Evolutionary conservation across 2,888 invertebrate species (phyloP).

Genomic region (Drosophila gaucha): DNA sequence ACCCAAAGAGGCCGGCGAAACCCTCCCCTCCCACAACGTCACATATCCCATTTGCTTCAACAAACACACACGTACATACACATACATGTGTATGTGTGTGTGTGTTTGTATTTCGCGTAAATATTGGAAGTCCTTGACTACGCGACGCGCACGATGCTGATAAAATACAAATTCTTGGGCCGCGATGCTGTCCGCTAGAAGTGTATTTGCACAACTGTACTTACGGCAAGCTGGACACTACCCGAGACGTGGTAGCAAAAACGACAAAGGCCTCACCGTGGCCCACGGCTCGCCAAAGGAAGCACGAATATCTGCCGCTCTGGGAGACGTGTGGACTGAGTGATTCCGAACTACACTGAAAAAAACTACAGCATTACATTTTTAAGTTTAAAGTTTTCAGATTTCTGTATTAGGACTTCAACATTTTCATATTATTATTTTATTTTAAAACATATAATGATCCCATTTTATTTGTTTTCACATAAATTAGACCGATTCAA

Average conservation of each 20-base stretch:
- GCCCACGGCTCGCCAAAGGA: constrained; percentile 71
- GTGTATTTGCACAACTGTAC: constrained; percentile 80
- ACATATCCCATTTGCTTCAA: constrained; percentile 79
- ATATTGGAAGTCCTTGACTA: constrained; percentile 81
- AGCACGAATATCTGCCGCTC: constrained; percentile 52
- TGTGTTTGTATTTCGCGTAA: constrained; percentile 76
- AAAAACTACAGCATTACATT: constrained; percentile 3
- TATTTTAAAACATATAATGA: no score
- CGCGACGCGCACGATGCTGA: constrained; percentile 80
- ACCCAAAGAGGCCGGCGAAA: constrained; percentile 53
- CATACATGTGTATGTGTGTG: constrained; percentile 16
- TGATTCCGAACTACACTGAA: constrained; percentile 41
- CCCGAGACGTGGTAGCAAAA: constrained; percentile 45
- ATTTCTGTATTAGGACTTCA: no score
- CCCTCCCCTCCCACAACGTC: constrained; percentile 50
- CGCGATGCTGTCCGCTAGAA: constrained; percentile 79
- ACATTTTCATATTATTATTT: neutral
- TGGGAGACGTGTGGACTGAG: constrained; percentile 41
- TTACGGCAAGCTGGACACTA: constrained; percentile 71
- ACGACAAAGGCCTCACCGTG: constrained; percentile 53
- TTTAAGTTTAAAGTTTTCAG: neutral
- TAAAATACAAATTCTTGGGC: constrained; percentile 78
- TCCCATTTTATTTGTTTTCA: no score
- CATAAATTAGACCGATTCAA: no score
- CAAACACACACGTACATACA: constrained; percentile 44